A percentile compares a stretch with the other conserved stretches of the same genome.
These are phyloP conservation scores for Tyria jacobaeae DNA, from an alignment of 2,888 invertebrate genomes.

Conservation along the genomic window DNA sequence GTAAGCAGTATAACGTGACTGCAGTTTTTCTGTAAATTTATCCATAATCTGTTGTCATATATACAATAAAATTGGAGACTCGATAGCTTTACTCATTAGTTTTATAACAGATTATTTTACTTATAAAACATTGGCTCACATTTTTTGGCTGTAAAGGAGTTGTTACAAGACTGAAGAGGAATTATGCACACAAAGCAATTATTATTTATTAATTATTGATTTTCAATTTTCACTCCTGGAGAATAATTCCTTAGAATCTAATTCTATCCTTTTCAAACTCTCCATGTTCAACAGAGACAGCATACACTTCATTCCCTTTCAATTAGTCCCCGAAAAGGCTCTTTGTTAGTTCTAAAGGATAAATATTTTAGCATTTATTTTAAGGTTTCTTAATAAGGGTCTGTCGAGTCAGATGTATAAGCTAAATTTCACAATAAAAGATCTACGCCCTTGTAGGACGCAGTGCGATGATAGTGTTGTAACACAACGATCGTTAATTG, in stretches of 20 bases:
- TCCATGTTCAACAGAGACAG: not conserved
- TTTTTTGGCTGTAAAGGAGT: too few relatives aligned
- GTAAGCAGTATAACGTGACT: too few relatives aligned
- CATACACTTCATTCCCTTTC: constrained; percentile 1
- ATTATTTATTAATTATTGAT: too few relatives aligned
- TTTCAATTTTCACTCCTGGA: too few relatives aligned
- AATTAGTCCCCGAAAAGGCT: constrained; percentile 14
- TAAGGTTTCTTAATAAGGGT: constrained; percentile 58
- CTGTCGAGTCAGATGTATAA: constrained; percentile 52
- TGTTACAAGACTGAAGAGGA: too few relatives aligned
- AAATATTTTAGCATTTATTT: constrained; percentile 44
- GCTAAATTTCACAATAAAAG: constrained; percentile 63
- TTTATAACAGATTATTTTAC: too few relatives aligned
- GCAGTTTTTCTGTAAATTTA: too few relatives aligned
- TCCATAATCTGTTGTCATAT: too few relatives aligned
- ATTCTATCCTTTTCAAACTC: not conserved
- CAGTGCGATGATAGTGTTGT: constrained; percentile 18
- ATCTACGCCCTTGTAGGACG: constrained; percentile 62
- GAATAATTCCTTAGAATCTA: not conserved
- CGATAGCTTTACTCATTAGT: too few relatives aligned
- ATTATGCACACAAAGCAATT: too few relatives aligned
- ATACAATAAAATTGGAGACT: too few relatives aligned
- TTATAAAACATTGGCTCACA: too few relatives aligned
- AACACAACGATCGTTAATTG: not conserved
- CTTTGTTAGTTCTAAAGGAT: constrained; percentile 28